Evolutionary conservation across 2,113 vertebrate genomes (phyloP).

Genomic region (Clarias magur): DNA sequence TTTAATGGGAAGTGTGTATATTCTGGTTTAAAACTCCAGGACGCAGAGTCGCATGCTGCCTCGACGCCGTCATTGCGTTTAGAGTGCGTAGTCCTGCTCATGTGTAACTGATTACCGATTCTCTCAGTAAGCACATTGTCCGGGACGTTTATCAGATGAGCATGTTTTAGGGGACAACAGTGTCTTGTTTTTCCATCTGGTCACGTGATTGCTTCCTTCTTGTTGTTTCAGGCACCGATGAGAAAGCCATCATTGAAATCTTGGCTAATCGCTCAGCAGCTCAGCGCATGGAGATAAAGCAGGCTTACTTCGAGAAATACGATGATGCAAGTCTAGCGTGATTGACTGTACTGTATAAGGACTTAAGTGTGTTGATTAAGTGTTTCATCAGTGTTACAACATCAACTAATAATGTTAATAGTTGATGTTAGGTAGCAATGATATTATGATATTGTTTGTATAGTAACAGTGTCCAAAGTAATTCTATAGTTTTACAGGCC

Average conservation of each 20-base stretch:
- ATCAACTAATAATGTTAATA: background rate
- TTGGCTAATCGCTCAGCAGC: conserved; percentile 70
- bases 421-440: background rate
- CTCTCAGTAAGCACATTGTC: background rate
- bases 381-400: background rate
- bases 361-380: background rate
- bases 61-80: background rate
- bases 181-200: background rate
- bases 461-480: background rate
- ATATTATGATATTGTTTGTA: background rate
- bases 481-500: no score
- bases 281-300: conserved; percentile 75
- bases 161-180: background rate
- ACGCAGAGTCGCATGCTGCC: background rate
- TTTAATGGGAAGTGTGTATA: background rate
- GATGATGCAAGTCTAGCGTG: conserved; percentile 71
- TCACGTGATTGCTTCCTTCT: background rate
- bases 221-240: conserved; percentile 71
- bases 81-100: background rate
- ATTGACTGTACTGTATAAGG: background rate
- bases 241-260: conserved; percentile 76
- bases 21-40: background rate
- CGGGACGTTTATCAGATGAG: background rate
- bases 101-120: background rate
- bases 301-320: conserved; percentile 77